phyloP scores from a whole-genome alignment of 2,797 vertebrate species.

The Propithecus perrieri region DNA sequence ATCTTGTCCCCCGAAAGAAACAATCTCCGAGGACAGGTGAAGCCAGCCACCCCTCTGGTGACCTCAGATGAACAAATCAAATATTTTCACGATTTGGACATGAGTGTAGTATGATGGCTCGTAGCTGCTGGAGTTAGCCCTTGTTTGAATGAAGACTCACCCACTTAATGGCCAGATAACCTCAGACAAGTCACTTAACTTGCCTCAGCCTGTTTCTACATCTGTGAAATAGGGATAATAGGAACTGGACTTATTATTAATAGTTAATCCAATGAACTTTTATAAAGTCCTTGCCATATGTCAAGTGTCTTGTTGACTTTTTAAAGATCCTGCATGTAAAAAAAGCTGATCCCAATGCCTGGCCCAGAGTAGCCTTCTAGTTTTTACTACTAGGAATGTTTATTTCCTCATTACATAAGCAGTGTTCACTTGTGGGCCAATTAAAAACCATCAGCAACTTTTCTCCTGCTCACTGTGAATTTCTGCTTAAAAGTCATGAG shows the following conservation, averaged over 20 bases:
- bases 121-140: background rate
- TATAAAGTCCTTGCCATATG: background rate
- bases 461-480: background rate
- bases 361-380: too few species aligned
- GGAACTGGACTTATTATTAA: background rate
- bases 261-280: background rate
- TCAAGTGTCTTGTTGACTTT: background rate
- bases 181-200: background rate
- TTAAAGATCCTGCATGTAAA: background rate
- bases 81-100: background rate
- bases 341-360: background rate
- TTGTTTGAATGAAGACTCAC: background rate
- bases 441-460: background rate
- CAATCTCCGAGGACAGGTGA: background rate
- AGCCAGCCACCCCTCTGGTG: background rate
- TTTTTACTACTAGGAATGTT: background rate
- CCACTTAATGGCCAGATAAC: too few species aligned
- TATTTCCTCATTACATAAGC: background rate
- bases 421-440: background rate
- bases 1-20: background rate
- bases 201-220: background rate
- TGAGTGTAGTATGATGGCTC: too few species aligned
- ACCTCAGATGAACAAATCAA: background rate
- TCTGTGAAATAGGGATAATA: background rate
- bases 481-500: background rate